Percentiles rank a stretch among this genome's conserved stretches.
phyloP scores from a whole-genome alignment of 2,797 vertebrate species.

The Gouania willdenowi region DNA sequence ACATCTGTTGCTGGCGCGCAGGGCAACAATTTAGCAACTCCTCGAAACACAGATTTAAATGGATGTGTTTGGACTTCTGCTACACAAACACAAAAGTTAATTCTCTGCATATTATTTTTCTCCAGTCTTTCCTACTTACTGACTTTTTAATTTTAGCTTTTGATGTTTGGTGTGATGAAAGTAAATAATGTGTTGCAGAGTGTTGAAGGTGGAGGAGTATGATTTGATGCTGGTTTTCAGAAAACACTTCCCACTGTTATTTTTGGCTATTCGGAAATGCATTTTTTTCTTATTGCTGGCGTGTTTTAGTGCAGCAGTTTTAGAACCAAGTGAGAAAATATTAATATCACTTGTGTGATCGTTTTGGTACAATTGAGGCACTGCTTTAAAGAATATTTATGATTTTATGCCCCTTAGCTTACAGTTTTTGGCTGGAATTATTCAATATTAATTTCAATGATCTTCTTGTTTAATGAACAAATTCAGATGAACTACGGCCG shows the following conservation, averaged over 20 bases:
- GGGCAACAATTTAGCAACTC: slow-evolving; percentile 9
- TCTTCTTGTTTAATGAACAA: no score
- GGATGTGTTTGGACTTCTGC: no score
- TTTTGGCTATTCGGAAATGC: slow-evolving; percentile 3
- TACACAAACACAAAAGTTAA: no score
- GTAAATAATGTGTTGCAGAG: slow-evolving; percentile 1
- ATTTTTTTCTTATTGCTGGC: neutral
- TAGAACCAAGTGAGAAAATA: neutral
- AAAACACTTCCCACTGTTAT: neutral
- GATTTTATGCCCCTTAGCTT: no score
- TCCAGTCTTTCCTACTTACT: no score
- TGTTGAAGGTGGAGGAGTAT: slow-evolving; percentile 6
- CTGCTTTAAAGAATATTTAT: no score
- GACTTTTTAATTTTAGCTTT: slow-evolving; percentile 4
- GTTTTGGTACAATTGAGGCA: no score
- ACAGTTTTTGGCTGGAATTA: no score
- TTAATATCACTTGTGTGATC: neutral
- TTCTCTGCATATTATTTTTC: no score
- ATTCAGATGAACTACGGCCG: no score
- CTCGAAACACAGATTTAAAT: slow-evolving; percentile 6
- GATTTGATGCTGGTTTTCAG: slow-evolving; percentile 12
- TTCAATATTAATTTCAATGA: no score
- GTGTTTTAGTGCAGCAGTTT: neutral
- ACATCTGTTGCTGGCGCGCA: slow-evolving; percentile 10
- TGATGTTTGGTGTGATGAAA: slow-evolving; percentile 6